Percentiles rank a stretch among this genome's conserved stretches.
Conservation (phyloP, 2,888 invertebrate genomes). For the Globia sparganii region DNA sequence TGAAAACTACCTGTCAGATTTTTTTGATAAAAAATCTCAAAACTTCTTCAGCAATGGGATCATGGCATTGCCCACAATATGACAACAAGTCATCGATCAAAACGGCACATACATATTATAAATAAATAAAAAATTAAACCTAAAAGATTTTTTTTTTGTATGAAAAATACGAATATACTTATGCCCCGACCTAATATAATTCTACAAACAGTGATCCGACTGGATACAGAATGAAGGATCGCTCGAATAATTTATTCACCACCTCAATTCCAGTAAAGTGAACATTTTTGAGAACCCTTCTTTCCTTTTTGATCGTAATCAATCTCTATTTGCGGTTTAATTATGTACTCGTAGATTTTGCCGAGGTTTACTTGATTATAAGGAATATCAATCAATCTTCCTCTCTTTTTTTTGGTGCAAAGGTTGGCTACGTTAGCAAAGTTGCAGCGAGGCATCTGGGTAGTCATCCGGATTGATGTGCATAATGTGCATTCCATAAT, state of each 20-base stretch:
- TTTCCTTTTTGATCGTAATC: slow-evolving; percentile 17
- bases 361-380: background rate
- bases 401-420: background rate
- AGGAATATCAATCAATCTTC: slow-evolving; percentile 12
- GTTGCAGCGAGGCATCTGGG: background rate
- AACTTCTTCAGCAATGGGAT: no score
- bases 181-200: no score
- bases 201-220: background rate
- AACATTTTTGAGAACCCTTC: slow-evolving; percentile 30
- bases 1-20: no score
- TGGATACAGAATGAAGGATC: slow-evolving; percentile 30
- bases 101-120: no score
- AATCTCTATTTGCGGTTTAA: slow-evolving; percentile 25
- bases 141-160: no score
- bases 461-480: background rate
- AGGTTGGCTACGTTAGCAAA: background rate
- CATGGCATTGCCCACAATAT: no score
- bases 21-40: no score
- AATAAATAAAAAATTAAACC: no score
- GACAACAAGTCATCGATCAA: no score
- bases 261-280: slow-evolving; percentile 23
- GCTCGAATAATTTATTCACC: slow-evolving; percentile 42
- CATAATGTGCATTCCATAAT: background rate
- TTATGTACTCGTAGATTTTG: no score
- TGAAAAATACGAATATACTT: no score